Evolutionary conservation across 1,140 invertebrate genomes (phyloP), one percentile per base, ranked within the genome.

Genomic region (Ceratosolen solmsi): DNA sequence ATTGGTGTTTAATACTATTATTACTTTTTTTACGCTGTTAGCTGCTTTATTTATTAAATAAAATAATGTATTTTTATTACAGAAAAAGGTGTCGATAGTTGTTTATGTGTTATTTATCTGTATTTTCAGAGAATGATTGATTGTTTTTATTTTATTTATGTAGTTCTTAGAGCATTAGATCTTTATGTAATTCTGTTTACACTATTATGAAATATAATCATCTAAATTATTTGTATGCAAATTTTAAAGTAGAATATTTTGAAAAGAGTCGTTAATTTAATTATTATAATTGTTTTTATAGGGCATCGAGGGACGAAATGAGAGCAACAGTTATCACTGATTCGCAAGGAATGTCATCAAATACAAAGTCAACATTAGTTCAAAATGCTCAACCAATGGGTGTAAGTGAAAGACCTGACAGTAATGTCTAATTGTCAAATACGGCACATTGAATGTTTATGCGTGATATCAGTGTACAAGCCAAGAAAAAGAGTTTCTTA

Each of bases 221-320:
- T 73, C 17, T 73, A 54, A 33, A 54, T 0, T 73, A 71, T 46
- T 71, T 9, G 36, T 68, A n/a, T 38, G 20, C 15, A 15, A 17
- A 7, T 13, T 9, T 71, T 71, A 13, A 51, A 20, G 36, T 51
- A 36, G 1, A 51, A 36, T 36, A n/a, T 68, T 54, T 71, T 70
- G 20, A 41, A n/a, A 41, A 25, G 46, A 25, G 5, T 7, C n/a
- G n/a, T 38, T 30, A 0, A 36, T 30, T 22, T 73, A 11, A 73
- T n/a, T 75, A 38, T 49, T 25, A 17, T 27, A 20, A 36, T 79
- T 2, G 49, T 78, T 83, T 87, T 89, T 90, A 58, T 88, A 96
- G 95, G 92, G 96, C 95, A 85, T 93, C 95, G 84, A 91, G 93
- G 85, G 94, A 95, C 75, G 95, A 96, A 86, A 96, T 96, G 95